Evolutionary conservation across 2,888 invertebrate genomes (phyloP).

Genomic region (Stratiomys singularior): DNA sequence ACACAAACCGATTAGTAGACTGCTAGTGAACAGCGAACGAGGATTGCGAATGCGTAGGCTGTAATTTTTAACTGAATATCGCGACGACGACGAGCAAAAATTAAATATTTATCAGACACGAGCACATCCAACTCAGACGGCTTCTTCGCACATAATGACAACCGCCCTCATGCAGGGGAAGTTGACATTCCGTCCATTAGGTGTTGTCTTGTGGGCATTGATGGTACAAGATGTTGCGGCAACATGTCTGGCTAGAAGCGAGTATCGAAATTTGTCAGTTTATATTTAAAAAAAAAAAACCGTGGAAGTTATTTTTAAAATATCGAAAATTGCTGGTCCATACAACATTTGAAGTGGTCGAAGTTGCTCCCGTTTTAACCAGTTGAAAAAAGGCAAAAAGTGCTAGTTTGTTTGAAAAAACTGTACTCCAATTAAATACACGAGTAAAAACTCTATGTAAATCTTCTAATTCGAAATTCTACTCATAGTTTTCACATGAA

Average conservation of each 20-base stretch:
- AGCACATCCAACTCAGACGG: conserved; percentile 27
- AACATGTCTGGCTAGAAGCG: neutral
- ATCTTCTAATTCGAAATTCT: too few relatives aligned
- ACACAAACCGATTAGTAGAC: neutral
- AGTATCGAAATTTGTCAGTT: too few relatives aligned
- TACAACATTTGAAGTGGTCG: too few relatives aligned
- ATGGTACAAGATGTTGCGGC: conserved; percentile 7
- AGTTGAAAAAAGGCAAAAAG: too few relatives aligned
- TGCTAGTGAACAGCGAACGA: neutral
- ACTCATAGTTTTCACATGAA: too few relatives aligned
- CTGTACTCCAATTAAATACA: too few relatives aligned
- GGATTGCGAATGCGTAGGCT: neutral
- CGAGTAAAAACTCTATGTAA: too few relatives aligned
- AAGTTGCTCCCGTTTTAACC: too few relatives aligned
- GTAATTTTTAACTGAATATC: neutral
- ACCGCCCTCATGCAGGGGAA: neutral
- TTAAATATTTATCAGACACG: conserved; percentile 1
- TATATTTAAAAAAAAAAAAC: too few relatives aligned
- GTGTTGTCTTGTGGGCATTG: neutral
- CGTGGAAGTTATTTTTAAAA: too few relatives aligned
- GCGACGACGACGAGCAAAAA: conserved; percentile 35
- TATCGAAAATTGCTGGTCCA: too few relatives aligned
- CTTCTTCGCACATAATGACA: conserved; percentile 40
- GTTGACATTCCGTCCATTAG: conserved; percentile 33
- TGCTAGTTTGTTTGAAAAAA: too few relatives aligned